Base-by-base conservation (phyloP, 2,113 vertebrate species). In the Centropus unirufus region DNA sequence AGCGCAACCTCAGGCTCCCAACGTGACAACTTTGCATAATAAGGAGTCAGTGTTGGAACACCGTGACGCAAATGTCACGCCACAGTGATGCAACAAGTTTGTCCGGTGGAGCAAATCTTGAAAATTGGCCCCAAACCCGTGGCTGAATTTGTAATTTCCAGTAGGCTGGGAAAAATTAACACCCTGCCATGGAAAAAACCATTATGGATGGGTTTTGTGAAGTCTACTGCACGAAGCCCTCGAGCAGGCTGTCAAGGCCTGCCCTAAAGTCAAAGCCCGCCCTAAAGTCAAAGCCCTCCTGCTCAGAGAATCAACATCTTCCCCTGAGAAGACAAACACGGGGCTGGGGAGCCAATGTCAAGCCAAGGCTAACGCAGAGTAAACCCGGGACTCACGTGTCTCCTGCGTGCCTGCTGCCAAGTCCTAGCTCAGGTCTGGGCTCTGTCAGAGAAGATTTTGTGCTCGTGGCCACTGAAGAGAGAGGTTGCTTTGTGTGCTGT, bases 41-140 rank as follows among this genome's bases (percentile, higher is more conserved):
- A 23, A 40, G 46, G 69, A 62, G 14, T 58, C 8, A 9, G 21
- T 29, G 82, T 11, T 72, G 92, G 72, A 24, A 77, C 55, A 34
- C 30, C 0, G 5, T 97, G 96, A 95, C 24, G 88, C 90, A 87
- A 32, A 55, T 39, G 67, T 23, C 85, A 52, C 4, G 0, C 64
- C 36, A 34, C 49, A 27, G 64, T 51, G 82, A 93, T 61, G 93
- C 79, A 92, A 90, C 23, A 21, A 42, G 83, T 92, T 92, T 95
- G 87, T 54, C 78, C 83, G 83, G 73, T 42, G 82, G 8, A 42
- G 36, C 74, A 76, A 83, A 72, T 44, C 68, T 63, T 73, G 44
- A 18, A 54, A 63, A 77, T 16, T 90, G 87, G 92, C 87, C 85
- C 22, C 22, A 64, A 70, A 69, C 9, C 47, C 26, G 62, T 23